Evolutionary conservation across 2,113 vertebrate genomes (phyloP).

Genomic region (Pterocles orientalis): DNA sequence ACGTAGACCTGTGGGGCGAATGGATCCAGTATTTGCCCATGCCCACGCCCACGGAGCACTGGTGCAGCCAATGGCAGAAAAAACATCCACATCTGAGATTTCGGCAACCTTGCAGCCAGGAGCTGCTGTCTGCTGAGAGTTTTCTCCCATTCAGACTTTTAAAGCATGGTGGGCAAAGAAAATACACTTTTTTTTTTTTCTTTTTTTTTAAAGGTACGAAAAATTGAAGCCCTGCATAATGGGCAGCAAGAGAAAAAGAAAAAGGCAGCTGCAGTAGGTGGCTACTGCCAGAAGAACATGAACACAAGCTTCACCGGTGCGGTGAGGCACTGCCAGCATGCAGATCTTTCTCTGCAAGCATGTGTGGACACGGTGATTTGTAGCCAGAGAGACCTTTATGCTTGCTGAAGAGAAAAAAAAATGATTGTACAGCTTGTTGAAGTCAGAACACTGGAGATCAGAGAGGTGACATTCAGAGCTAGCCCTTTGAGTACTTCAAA

Average conservation of each 20-base stretch:
- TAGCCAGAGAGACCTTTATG: conserved; percentile 66
- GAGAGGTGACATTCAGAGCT: conserved; percentile 66
- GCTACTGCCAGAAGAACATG: background rate
- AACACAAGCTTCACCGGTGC: conserved; percentile 16
- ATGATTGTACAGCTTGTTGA: conserved; percentile 56
- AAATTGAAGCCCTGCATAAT: conserved; percentile 55
- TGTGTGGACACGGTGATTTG: conserved; percentile 24
- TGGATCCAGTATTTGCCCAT: conserved; percentile 31
- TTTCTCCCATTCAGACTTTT: conserved; percentile 53
- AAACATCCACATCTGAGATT: conserved; percentile 54
- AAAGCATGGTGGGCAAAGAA: conserved; percentile 46
- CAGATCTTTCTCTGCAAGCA: conserved; percentile 55
- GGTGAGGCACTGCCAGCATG: conserved; percentile 65
- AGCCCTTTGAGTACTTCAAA: conserved; percentile 76
- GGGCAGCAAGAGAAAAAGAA: conserved; percentile 27
- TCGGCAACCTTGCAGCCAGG: conserved; percentile 16
- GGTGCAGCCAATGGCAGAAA: conserved; percentile 62
- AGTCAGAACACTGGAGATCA: conserved; percentile 32
- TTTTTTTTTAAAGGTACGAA: background rate
- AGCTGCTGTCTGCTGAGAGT: conserved; percentile 37
- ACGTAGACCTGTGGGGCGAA: conserved; percentile 61
- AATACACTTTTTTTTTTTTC: background rate
- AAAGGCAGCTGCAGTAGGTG: conserved; percentile 68
- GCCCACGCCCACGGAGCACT: conserved; percentile 35
- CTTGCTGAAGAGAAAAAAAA: conserved; percentile 9